Conservation (phyloP, 2,113 vertebrate genomes). For the Pluvialis apricaria region DNA sequence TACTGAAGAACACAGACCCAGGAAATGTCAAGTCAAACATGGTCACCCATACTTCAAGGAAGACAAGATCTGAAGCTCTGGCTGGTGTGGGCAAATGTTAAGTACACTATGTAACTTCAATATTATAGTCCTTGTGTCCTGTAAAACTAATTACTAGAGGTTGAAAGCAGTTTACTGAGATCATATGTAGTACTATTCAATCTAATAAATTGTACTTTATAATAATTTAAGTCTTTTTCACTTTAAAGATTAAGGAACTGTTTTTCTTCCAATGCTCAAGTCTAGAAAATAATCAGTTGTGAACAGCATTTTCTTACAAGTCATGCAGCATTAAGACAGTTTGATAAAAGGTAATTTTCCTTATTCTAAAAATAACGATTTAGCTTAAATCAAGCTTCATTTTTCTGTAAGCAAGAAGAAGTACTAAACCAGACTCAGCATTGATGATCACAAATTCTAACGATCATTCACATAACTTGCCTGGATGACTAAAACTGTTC, state of each 20-base stretch:
- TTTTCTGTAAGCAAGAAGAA: background rate
- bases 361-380: background rate
- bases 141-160: background rate
- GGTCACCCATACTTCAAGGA: background rate
- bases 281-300: background rate
- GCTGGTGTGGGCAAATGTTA: background rate
- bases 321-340: background rate
- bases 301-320: background rate
- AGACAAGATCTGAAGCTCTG: background rate
- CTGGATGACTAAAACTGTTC: background rate
- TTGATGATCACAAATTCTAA: background rate
- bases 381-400: background rate
- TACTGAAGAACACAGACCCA: background rate
- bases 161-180: background rate
- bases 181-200: background rate
- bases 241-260: background rate
- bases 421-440: background rate
- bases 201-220: background rate
- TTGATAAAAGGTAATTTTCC: background rate
- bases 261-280: background rate
- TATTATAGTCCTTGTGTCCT: background rate
- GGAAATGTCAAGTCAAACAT: background rate
- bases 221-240: background rate
- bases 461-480: background rate
- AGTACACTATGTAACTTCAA: background rate